Evolutionary conservation across 2,888 invertebrate genomes (phyloP).

Genomic region (Zygaena filipendulae): DNA sequence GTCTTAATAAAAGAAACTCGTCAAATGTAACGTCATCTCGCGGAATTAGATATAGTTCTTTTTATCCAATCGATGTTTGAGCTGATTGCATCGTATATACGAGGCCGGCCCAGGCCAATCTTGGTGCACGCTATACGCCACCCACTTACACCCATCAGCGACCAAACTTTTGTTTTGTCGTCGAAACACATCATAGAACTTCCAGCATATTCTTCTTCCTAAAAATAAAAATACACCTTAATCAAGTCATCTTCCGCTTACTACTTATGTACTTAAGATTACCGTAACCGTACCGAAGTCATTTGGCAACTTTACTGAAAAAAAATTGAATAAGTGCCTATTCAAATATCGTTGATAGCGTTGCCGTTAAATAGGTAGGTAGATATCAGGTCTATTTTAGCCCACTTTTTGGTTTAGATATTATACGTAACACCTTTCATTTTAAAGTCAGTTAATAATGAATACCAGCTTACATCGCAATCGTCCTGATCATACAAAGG

Average conservation of each 20-base stretch:
- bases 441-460: too few species aligned
- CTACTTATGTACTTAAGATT: too few species aligned
- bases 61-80: constrained; percentile 89
- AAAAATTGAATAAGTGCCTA: too few species aligned
- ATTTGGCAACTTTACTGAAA: too few species aligned
- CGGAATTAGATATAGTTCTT: constrained; percentile 73
- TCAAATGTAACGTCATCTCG: constrained; percentile 43
- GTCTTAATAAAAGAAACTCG: constrained; percentile 28
- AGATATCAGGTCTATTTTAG: too few species aligned
- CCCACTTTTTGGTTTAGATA: too few species aligned
- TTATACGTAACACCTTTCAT: too few species aligned
- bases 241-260: constrained; percentile 1
- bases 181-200: constrained; percentile 86
- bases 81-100: constrained; percentile 84
- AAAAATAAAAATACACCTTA: constrained; percentile 19
- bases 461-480: constrained; percentile 88
- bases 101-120: constrained; percentile 79
- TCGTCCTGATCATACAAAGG: constrained; percentile 82
- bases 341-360: too few species aligned
- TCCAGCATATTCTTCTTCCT: constrained; percentile 91
- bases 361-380: too few species aligned
- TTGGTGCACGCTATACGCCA: constrained; percentile 89
- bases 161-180: constrained; percentile 79
- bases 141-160: constrained; percentile 81
- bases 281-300: too few species aligned